These are phyloP conservation scores for Fregata magnificens DNA, from an alignment of 2,113 vertebrate species.

Conservation along the genomic window DNA sequence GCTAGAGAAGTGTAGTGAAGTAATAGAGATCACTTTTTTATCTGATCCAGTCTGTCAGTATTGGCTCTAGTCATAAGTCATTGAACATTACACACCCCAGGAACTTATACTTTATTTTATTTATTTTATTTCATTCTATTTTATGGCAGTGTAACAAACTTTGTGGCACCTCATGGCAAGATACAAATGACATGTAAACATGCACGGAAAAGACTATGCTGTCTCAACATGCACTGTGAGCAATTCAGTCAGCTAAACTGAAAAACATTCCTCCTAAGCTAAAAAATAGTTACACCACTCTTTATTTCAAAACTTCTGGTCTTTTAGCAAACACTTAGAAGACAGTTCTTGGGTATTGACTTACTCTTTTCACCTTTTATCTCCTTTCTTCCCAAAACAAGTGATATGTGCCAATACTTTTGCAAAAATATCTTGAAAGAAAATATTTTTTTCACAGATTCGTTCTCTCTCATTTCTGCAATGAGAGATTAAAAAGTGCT, in stretches of 20 bases:
- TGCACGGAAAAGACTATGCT: neutral
- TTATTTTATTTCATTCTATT: neutral
- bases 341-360: neutral
- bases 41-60: neutral
- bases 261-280: neutral
- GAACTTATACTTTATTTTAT: neutral
- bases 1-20: neutral
- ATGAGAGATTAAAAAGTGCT: neutral
- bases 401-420: neutral
- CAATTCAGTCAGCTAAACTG: neutral
- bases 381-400: neutral
- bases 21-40: neutral
- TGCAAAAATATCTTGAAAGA: neutral
- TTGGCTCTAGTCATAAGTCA: neutral
- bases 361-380: neutral
- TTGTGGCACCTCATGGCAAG: neutral
- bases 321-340: neutral
- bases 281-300: neutral
- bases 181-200: neutral
- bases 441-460: neutral
- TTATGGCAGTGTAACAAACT: neutral
- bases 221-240: neutral
- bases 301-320: neutral
- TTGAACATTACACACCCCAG: neutral
- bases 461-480: neutral